phyloP scores from a whole-genome alignment of 2,888 invertebrate genomes.

The Polyploca ridens region DNA sequence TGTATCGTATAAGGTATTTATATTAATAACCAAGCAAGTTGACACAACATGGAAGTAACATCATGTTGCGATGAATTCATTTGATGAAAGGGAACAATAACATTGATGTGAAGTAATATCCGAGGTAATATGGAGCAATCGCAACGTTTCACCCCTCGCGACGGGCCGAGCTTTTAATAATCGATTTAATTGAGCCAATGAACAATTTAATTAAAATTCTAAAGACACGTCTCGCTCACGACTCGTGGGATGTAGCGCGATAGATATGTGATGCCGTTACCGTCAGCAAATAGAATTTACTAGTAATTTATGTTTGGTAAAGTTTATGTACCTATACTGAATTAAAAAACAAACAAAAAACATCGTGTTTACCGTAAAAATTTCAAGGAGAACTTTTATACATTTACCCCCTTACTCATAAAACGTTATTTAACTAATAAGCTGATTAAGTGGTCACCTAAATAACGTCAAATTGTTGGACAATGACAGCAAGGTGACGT shows the following conservation, averaged over 20 bases:
- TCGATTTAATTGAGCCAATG: conserved; percentile 80
- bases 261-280: conserved; percentile 37
- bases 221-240: conserved; percentile 63
- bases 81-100: neutral
- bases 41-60: neutral
- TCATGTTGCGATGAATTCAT: conserved; percentile 11
- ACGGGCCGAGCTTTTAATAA: conserved; percentile 58
- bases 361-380: no score
- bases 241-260: conserved; percentile 55
- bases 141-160: conserved; percentile 42
- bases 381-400: no score
- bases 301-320: conserved; percentile 21
- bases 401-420: no score
- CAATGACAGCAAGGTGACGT: no score
- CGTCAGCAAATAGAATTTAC: conserved; percentile 27
- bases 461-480: no score
- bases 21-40: conserved; percentile 4
- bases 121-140: conserved; percentile 36
- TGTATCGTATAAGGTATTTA: neutral
- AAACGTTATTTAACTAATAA: no score
- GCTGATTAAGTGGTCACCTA: no score
- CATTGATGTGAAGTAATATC: conserved; percentile 12
- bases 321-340: neutral
- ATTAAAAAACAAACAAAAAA: neutral
- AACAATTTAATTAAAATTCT: conserved; percentile 82